Base-by-base conservation (phyloP, 2,888 invertebrate species). In the Nudaria mundana region DNA sequence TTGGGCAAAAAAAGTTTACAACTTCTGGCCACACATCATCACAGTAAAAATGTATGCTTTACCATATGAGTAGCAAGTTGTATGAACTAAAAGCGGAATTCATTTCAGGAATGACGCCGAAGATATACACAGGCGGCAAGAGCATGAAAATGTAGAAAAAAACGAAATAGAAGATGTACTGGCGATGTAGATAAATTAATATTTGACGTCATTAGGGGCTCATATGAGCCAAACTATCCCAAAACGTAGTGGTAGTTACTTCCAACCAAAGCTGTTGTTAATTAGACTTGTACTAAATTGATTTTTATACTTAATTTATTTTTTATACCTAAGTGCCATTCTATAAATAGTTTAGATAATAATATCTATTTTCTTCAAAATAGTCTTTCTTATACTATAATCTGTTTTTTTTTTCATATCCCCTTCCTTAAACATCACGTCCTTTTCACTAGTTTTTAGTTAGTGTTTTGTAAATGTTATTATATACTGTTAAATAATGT, bases 221-320 rank as follows among this genome's bases (percentile, higher is more conserved):
- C 42, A 40, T 45, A 50, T 52, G 52, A 59, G 60, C 58, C 56
- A 67, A 58, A 56, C 8, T 29, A 35, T 67, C 71, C 82, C 79
- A 84, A 82, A n/a, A 82, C 76, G 76, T 86, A 87, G 86, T 66
- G 66, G 76, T 86, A 86, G 84, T 76, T 59, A 43, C 37, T 43
- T 76, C 71, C 81, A 75, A 86, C 87, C 87, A 88, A 88, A 88
- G 87, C 76, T 83, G 74, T 71, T 54, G 47, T 37, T 56, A 71
- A 72, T 72, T 77, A 80, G 63, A 58, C 51, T 54, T 50, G 34
- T 53, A 45, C 40, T 56, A 58, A 48, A 57, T 47, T 53, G 66
- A 28, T 15, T 28, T 20, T 28, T 28, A 14, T n/a, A n/a, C n/a
- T 8, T 28, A 28, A 71, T 71, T 62, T 76, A 68, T 64, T 66